A percentile compares a stretch with the other conserved stretches of the same genome.
Conservation (phyloP, 2,888 invertebrate genomes). For the Cremastinae sp. region DNA sequence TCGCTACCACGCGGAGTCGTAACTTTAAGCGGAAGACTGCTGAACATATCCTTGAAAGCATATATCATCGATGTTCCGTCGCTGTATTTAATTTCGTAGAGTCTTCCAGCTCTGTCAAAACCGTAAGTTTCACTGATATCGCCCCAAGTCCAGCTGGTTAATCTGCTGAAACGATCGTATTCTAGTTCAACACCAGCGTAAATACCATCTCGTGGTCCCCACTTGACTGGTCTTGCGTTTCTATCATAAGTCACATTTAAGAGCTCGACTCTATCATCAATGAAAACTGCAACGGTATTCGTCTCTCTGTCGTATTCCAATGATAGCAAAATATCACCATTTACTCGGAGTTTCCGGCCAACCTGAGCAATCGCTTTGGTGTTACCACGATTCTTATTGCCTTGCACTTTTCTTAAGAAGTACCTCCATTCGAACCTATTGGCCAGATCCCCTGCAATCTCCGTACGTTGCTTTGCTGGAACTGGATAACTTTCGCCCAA, state of each 20-base stretch:
- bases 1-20: slow-evolving; percentile 96
- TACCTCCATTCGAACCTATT: slow-evolving; percentile 98
- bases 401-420: slow-evolving; percentile 89
- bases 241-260: slow-evolving; percentile 93
- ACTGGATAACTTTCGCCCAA: slow-evolving; percentile 95
- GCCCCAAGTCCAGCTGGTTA: slow-evolving; percentile 96
- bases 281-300: slow-evolving; percentile 91
- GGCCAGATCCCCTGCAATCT: slow-evolving; percentile 93
- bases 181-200: slow-evolving; percentile 95
- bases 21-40: slow-evolving; percentile 94
- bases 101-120: slow-evolving; percentile 93
- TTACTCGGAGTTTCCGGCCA: slow-evolving; percentile 91
- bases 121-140: slow-evolving; percentile 94
- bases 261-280: slow-evolving; percentile 92
- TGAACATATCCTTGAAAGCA: slow-evolving; percentile 95
- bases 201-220: slow-evolving; percentile 92
- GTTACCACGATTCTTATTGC: slow-evolving; percentile 78
- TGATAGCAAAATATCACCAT: slow-evolving; percentile 94
- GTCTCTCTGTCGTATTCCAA: slow-evolving; percentile 95
- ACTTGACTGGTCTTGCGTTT: slow-evolving; percentile 91
- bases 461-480: slow-evolving; percentile 93
- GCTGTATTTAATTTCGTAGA: slow-evolving; percentile 94
- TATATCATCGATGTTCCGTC: slow-evolving; percentile 95
- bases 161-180: slow-evolving; percentile 93
- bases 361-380: slow-evolving; percentile 90